A percentile compares a stretch with the other conserved stretches of the same genome.
These are phyloP conservation scores for Caenorhabditis briggsae DNA, from an alignment of 1,140 invertebrate species.

Conservation along the genomic window DNA sequence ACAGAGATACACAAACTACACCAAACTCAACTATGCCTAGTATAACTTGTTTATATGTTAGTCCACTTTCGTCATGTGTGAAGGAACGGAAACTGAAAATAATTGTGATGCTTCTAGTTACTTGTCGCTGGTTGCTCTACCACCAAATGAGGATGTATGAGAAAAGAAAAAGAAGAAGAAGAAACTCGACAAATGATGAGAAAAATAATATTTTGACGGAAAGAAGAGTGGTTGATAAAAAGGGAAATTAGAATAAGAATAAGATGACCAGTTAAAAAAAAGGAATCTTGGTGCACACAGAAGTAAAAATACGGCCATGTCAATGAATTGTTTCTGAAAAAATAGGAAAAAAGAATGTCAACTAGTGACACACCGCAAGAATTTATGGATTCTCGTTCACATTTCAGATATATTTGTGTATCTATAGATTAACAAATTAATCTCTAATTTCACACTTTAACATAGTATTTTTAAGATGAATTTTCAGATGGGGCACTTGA, in stretches of 20 bases:
- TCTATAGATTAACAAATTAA: slow-evolving; percentile 1
- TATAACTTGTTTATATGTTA: slow-evolving; percentile 12
- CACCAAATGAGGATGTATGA: slow-evolving; percentile 5
- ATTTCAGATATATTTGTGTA: too few species aligned
- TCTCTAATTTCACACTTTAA: not conserved
- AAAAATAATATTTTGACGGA: slow-evolving; percentile 35
- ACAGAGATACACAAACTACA: too few species aligned
- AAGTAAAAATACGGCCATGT: too few species aligned
- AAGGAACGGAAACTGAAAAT: slow-evolving; percentile 41
- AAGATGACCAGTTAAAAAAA: too few species aligned
- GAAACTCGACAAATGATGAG: slow-evolving; percentile 31
- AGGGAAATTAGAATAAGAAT: not conserved
- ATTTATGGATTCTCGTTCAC: too few species aligned
- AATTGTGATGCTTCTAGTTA: slow-evolving; percentile 38
- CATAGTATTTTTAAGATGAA: not conserved
- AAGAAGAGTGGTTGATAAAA: not conserved
- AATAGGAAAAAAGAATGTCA: too few species aligned
- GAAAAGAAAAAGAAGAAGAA: not conserved
- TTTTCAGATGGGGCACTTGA: too few species aligned
- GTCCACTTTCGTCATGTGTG: slow-evolving; percentile 19
- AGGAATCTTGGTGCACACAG: too few species aligned
- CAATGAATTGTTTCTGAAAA: not conserved
- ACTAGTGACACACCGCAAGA: too few species aligned
- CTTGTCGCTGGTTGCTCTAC: not conserved
- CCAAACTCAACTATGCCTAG: not conserved